Evolutionary conservation across 53 echinoderm and acorn worm species (phyloP).

Genomic region (Luidia sarsii): DNA sequence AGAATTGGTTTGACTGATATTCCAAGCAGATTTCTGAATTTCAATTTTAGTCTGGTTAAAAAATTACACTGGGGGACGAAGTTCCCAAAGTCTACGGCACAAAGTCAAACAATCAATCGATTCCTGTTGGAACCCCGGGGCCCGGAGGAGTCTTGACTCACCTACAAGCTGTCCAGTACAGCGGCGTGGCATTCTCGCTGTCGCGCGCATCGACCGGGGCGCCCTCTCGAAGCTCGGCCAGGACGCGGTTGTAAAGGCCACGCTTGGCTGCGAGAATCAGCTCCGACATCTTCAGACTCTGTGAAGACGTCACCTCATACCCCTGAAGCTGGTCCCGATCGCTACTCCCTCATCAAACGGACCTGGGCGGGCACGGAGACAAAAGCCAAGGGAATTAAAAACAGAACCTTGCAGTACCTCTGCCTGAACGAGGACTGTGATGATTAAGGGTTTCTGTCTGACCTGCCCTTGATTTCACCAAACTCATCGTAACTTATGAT

Average conservation of each 20-base stretch:
- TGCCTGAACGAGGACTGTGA: neutral
- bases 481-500: too few species aligned
- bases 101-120: too few species aligned
- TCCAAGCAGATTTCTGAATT: too few species aligned
- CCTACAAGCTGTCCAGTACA: constrained; percentile 80
- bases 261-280: constrained; percentile 63
- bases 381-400: neutral
- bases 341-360: constrained; percentile 26
- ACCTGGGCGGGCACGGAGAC: neutral
- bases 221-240: constrained; percentile 48
- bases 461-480: too few species aligned
- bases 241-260: constrained; percentile 48
- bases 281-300: constrained; percentile 50
- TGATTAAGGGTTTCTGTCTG: neutral
- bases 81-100: too few species aligned
- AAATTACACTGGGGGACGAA: too few species aligned
- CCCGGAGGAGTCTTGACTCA: too few species aligned
- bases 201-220: constrained; percentile 28
- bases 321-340: constrained; percentile 4
- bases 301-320: constrained; percentile 10
- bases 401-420: neutral
- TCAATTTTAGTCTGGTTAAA: too few species aligned
- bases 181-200: constrained; percentile 52
- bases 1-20: too few species aligned
- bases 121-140: too few species aligned